Percentiles rank a stretch among this genome's conserved stretches.
These are phyloP conservation scores for Mimachlamys varia DNA, from an alignment of 2,888 invertebrate species.

Conservation along the genomic window DNA sequence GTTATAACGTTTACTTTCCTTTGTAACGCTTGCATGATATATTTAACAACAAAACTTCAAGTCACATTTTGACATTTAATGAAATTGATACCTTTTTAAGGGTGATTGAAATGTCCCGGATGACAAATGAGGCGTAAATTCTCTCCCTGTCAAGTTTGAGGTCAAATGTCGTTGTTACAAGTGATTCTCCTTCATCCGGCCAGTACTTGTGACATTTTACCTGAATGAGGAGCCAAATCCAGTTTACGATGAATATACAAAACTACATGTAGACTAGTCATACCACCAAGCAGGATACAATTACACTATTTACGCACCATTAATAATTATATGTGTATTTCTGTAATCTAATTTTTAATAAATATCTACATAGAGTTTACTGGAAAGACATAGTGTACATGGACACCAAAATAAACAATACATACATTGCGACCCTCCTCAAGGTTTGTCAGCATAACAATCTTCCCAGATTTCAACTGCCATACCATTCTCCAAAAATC, in stretches of 20 bases:
- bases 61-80: too few species aligned
- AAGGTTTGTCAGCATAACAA: neutral
- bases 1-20: too few species aligned
- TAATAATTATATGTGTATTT: too few species aligned
- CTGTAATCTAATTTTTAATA: too few species aligned
- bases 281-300: too few species aligned
- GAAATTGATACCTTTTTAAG: neutral
- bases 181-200: neutral
- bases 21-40: too few species aligned
- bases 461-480: neutral
- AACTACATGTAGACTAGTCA: neutral
- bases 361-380: too few species aligned
- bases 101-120: neutral
- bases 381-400: neutral
- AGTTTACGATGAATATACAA: too few species aligned
- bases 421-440: neutral
- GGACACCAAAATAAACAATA: neutral
- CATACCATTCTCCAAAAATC: neutral
- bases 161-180: neutral
- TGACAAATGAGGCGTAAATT: neutral
- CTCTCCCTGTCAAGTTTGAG: neutral
- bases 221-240: neutral
- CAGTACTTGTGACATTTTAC: conserved; percentile 6
- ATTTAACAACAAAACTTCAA: too few species aligned
- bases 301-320: too few species aligned